phyloP scores from a whole-genome alignment of 2,888 invertebrate genomes.

The Patella caerulea region DNA sequence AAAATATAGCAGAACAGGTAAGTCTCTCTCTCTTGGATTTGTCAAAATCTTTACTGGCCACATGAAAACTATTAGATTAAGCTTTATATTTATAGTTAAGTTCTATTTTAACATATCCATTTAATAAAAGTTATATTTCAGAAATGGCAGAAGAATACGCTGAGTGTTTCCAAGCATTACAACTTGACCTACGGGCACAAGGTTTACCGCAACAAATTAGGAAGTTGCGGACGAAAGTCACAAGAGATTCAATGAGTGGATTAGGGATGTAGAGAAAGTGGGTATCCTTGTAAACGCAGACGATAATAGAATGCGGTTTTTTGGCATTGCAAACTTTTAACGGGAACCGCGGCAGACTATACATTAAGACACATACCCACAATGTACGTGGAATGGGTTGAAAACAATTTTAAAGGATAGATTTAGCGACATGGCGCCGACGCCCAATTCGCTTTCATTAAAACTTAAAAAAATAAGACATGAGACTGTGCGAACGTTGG shows the following conservation, averaged over 20 bases:
- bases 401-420: not conserved
- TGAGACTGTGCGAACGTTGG: not conserved
- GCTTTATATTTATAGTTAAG: too few relatives aligned
- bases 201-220: constrained; percentile 11
- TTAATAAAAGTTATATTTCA: too few relatives aligned
- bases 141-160: not conserved
- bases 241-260: not conserved
- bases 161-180: not conserved
- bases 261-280: too few relatives aligned
- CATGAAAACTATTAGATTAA: too few relatives aligned
- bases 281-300: too few relatives aligned
- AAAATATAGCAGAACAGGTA: too few relatives aligned
- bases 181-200: not conserved
- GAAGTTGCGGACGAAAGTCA: not conserved
- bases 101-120: too few relatives aligned
- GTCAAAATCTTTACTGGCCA: too few relatives aligned
- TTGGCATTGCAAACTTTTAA: not conserved
- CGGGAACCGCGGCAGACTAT: constrained; percentile 8
- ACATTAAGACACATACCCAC: not conserved
- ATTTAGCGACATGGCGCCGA: constrained; percentile 8
- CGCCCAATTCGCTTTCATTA: constrained; percentile 1
- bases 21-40: too few relatives aligned
- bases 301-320: not conserved
- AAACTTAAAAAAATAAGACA: constrained; percentile 12
- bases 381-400: not conserved